Percentiles rank a stretch among this genome's conserved stretches.
phyloP scores from a whole-genome alignment of 2,113 vertebrate genomes.

The Tetraodon nigroviridis region DNA sequence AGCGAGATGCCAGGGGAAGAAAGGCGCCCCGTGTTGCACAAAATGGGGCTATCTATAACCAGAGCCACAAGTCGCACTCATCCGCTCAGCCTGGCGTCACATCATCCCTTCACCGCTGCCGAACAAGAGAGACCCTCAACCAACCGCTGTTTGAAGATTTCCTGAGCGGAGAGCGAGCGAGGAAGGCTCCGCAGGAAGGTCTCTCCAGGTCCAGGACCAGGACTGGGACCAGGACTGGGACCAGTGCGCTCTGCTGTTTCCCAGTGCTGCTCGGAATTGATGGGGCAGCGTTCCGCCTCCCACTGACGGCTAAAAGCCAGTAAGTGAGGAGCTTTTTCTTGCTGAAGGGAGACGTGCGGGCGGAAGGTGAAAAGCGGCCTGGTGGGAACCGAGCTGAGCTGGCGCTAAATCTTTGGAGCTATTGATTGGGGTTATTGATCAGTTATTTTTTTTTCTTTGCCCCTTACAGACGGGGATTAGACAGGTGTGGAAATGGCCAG shows the following conservation, averaged over 20 bases:
- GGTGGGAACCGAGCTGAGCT: conserved; percentile 49
- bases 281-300: conserved; percentile 31
- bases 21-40: conserved; percentile 60
- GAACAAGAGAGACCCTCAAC: conserved; percentile 70
- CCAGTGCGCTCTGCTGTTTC: background rate
- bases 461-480: conserved; percentile 17
- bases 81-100: conserved; percentile 62
- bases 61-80: conserved; percentile 71
- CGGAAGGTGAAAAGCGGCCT: conserved; percentile 59
- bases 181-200: background rate
- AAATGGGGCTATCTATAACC: conserved; percentile 71
- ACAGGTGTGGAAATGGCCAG: conserved; percentile 49
- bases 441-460: conserved; percentile 29
- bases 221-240: background rate
- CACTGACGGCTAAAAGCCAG: conserved; percentile 35
- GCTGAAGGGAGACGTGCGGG: conserved; percentile 48
- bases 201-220: background rate
- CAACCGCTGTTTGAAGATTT: conserved; percentile 69
- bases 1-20: conserved; percentile 65
- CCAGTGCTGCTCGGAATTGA: conserved; percentile 21
- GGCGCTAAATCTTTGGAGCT: conserved; percentile 47
- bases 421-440: conserved; percentile 68
- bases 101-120: conserved; percentile 61
- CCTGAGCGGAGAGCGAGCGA: conserved; percentile 49
- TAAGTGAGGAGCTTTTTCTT: conserved; percentile 50